Percentiles rank a stretch among this genome's conserved stretches.
Evolutionary conservation across 2,888 invertebrate genomes (phyloP).

Genomic region (Ptychoptera contaminata): DNA sequence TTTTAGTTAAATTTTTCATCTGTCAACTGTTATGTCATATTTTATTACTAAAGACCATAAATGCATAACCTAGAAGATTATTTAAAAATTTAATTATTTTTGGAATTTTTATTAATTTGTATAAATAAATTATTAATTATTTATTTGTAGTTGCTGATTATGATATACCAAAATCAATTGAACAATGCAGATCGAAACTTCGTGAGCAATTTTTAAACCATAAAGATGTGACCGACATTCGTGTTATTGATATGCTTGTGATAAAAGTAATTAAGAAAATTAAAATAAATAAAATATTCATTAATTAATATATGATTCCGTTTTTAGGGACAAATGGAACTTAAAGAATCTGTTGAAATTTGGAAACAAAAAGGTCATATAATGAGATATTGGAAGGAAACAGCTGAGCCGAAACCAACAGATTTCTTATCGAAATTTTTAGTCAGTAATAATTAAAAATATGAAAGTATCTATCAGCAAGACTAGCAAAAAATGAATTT

Average conservation of each 20-base stretch:
- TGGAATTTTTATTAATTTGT: too few relatives aligned
- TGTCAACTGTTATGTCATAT: slow-evolving; percentile 18
- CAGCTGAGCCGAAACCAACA: slow-evolving; percentile 66
- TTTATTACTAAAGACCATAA: slow-evolving; percentile 11
- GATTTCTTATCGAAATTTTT: slow-evolving; percentile 89
- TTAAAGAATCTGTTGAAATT: slow-evolving; percentile 66
- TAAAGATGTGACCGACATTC: slow-evolving; percentile 62
- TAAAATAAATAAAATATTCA: neutral
- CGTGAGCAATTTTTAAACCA: slow-evolving; percentile 65
- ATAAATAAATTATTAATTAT: too few relatives aligned
- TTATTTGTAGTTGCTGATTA: slow-evolving; percentile 59
- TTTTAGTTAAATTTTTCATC: neutral
- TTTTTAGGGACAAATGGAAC: slow-evolving; percentile 84
- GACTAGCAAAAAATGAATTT: too few relatives aligned
- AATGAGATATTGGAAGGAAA: slow-evolving; percentile 78
- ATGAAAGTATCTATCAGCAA: too few relatives aligned
- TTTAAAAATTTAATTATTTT: too few relatives aligned
- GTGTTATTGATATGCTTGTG: slow-evolving; percentile 82
- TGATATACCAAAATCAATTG: slow-evolving; percentile 60
- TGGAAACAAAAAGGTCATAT: slow-evolving; percentile 86
- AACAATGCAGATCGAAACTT: slow-evolving; percentile 54
- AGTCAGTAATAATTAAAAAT: slow-evolving; percentile 30
- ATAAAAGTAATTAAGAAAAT: slow-evolving; percentile 54
- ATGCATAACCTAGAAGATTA: too few relatives aligned
- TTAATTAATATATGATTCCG: slow-evolving; percentile 6